Evolutionary conservation across 2,888 invertebrate species (phyloP).

Genomic region (Pherbina coryleti): DNA sequence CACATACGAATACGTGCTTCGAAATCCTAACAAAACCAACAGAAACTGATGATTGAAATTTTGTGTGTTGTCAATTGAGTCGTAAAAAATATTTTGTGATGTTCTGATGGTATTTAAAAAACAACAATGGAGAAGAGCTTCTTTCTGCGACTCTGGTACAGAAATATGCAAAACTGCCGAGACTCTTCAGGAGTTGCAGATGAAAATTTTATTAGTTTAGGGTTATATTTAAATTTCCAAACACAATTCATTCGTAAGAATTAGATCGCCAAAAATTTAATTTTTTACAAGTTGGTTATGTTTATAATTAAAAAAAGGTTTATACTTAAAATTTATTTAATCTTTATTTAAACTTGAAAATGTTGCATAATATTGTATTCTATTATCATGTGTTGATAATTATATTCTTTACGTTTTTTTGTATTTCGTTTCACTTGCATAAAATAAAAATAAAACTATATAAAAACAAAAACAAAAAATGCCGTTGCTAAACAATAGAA

Average conservation of each 20-base stretch:
- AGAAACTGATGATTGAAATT: neutral
- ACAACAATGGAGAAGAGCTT: slow-evolving; percentile 1
- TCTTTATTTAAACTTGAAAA: slow-evolving; percentile 41
- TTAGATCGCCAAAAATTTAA: no score
- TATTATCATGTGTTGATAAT: slow-evolving; percentile 20
- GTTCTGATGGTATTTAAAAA: neutral
- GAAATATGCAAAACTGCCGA: slow-evolving; percentile 58
- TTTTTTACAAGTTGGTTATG: no score
- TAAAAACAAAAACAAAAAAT: neutral
- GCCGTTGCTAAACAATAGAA: neutral
- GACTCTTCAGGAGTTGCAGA: no score
- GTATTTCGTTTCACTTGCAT: slow-evolving; percentile 37
- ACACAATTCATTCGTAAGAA: no score
- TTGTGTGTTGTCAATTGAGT: neutral
- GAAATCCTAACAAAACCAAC: neutral
- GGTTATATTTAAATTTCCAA: no score
- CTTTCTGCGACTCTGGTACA: slow-evolving; percentile 59
- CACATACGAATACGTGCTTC: neutral
- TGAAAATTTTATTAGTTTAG: neutral
- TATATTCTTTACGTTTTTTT: slow-evolving; percentile 32
- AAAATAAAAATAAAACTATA: slow-evolving; percentile 32
- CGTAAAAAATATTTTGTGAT: neutral
- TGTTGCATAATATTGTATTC: neutral
- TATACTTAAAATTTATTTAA: slow-evolving; percentile 31
- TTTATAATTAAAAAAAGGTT: neutral